Conservation (phyloP, 2,113 vertebrate species). For the Sylvilagus bachmani region DNA sequence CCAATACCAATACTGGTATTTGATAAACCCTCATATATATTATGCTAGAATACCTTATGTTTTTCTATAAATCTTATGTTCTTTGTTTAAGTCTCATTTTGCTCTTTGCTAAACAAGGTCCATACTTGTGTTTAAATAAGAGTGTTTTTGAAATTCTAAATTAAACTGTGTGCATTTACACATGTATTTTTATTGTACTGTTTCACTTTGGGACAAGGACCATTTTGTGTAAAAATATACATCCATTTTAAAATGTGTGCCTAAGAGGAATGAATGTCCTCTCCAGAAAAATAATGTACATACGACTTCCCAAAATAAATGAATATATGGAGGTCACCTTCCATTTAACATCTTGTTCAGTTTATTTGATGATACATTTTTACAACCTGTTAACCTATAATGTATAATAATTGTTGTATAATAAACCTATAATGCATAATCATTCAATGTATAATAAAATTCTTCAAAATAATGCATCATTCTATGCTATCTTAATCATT, state of each 20-base stretch:
- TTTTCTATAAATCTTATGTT: not conserved
- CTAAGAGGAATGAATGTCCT: not conserved
- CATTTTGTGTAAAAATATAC: too few species aligned
- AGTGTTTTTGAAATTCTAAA: not conserved
- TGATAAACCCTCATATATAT: not conserved
- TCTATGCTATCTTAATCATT: not conserved
- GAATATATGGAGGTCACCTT: not conserved
- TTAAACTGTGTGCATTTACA: not conserved
- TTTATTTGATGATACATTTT: not conserved
- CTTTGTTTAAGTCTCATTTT: not conserved
- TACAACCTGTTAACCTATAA: not conserved
- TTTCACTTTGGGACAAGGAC: not conserved
- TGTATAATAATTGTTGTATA: too few species aligned
- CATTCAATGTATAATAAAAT: not conserved
- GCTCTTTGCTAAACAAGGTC: not conserved
- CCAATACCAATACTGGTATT: not conserved
- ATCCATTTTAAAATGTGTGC: too few species aligned
- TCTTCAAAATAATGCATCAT: conserved; percentile 15
- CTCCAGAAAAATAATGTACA: not conserved
- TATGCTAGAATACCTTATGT: not conserved
- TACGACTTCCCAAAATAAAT: not conserved
- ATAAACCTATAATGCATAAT: too few species aligned
- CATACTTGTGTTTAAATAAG: not conserved
- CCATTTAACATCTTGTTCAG: not conserved
- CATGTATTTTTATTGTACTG: not conserved